Evolutionary conservation across 2,113 vertebrate species (phyloP), one percentile per base, ranked within the genome.

Genomic region (Gasterosteus nipponicus): DNA sequence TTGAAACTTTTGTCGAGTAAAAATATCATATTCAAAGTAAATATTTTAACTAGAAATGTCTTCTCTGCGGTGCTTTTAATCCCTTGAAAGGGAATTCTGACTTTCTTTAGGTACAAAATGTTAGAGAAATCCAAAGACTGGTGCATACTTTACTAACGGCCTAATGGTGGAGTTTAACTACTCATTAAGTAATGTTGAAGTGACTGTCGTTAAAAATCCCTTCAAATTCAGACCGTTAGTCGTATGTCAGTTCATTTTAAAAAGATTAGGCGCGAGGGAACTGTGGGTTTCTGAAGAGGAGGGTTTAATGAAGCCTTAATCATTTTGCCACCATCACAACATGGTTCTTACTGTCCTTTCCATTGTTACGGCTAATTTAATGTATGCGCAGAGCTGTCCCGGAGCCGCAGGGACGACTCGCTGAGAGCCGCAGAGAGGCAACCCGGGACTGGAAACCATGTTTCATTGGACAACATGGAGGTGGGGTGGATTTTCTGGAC

Each of bases 121-220:
- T 44, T 47, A 74, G 22, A 65, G 58, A 67, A 54, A 59, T 72
- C 29, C 53, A 14, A 22, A 22, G 29, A 42, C 33, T 58, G 61
- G 10, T 38, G 57, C 19, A 57, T 44, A 61, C 58, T 49, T 47
- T 56, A 19, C 60, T 62, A 60, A 75, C 53, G 56, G 18, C 9
- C 73, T 63, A 42, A 49, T 31, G 67, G 56, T 53, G 57, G 81
- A 74, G 69, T 44, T 59, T 62, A 56, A 56, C 69, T 69, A 42
- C 65, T 82, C 51, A 78, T 75, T 11, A 16, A 26, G 46, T 47
- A 49, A 62, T 54, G 42, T 7, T 31, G 38, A 69, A 65, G 41
- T 3, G 33, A 62, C 16, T 60, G 60, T 65, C 69, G 46, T 73
- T 63, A 77, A 63, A 63, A 53, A 57, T 77, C 35, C 58, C 47